These are phyloP conservation scores for Onychostoma macrolepis DNA, from an alignment of 2,113 vertebrate genomes.

Conservation along the genomic window DNA sequence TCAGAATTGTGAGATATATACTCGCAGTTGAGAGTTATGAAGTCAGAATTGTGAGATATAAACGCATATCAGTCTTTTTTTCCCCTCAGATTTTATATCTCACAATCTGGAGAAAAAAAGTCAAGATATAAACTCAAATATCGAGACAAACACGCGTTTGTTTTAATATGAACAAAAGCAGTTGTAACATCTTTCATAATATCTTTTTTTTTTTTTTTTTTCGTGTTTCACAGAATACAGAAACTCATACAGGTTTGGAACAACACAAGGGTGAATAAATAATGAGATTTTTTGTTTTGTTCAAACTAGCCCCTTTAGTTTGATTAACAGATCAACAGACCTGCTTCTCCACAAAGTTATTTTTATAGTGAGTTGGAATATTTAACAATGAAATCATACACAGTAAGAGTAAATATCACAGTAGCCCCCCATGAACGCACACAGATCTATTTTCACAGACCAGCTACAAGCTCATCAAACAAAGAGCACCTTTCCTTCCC, in stretches of 20 bases:
- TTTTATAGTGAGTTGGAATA: neutral
- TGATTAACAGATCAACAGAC: neutral
- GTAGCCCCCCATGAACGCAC: neutral
- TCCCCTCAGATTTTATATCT: too few relatives aligned
- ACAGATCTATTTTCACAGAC: conserved; percentile 26
- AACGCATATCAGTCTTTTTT: too few relatives aligned
- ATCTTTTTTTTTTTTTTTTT: neutral
- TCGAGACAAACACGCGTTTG: too few relatives aligned
- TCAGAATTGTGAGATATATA: too few relatives aligned
- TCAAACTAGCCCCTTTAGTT: neutral
- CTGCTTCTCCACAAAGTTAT: neutral
- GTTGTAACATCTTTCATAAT: neutral
- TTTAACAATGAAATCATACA: neutral
- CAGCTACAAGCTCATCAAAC: conserved; percentile 51
- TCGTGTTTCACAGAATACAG: neutral
- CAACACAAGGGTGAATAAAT: neutral
- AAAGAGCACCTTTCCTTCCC: conserved; percentile 50
- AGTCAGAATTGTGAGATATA: too few relatives aligned
- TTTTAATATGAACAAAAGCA: neutral
- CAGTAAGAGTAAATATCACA: neutral
- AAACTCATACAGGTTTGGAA: neutral
- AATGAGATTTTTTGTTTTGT: neutral
- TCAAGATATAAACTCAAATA: too few relatives aligned
- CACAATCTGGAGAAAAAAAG: too few relatives aligned
- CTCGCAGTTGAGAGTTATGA: too few relatives aligned